Evolutionary conservation across 2,113 vertebrate species (phyloP).

Genomic region (Myrmecophaga tridactyla): DNA sequence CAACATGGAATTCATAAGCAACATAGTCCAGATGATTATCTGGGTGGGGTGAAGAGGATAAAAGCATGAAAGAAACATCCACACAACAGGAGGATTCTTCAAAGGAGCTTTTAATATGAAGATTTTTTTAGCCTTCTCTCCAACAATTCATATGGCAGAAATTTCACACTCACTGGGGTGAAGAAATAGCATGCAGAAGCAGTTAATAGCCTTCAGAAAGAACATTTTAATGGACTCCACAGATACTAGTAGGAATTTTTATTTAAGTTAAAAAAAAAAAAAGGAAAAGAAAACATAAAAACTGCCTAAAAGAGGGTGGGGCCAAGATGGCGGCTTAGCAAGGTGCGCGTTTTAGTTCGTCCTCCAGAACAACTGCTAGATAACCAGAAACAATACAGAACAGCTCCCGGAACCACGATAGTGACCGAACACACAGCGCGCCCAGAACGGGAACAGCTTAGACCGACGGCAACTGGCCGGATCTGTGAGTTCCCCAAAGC

Average conservation of each 20-base stretch:
- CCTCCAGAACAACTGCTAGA: too few species aligned
- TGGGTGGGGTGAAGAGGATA: slow-evolving; percentile 39
- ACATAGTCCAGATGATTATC: slow-evolving; percentile 37
- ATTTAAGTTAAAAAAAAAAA: neutral
- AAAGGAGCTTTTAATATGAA: slow-evolving; percentile 62
- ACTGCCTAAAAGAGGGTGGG: neutral
- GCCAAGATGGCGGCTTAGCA: too few species aligned
- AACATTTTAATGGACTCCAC: slow-evolving; percentile 26
- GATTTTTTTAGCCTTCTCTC: slow-evolving; percentile 29
- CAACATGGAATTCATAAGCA: slow-evolving; percentile 2
- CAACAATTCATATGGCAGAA: slow-evolving; percentile 16
- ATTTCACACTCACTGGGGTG: slow-evolving; percentile 48
- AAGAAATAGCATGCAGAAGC: neutral
- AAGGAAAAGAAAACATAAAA: neutral
- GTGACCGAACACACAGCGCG: too few species aligned
- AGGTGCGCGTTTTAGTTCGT: too few species aligned
- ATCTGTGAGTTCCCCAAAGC: too few species aligned
- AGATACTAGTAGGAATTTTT: slow-evolving; percentile 21
- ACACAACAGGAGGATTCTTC: slow-evolving; percentile 38
- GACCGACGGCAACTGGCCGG: too few species aligned
- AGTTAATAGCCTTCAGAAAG: slow-evolving; percentile 49
- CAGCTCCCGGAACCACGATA: too few species aligned
- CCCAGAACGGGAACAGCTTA: too few species aligned
- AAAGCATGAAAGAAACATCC: slow-evolving; percentile 41
- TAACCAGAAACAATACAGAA: too few species aligned